Evolutionary conservation across 2,888 invertebrate species (phyloP), one percentile per base, ranked within the genome.

Genomic region (Teleiodes luculella): DNA sequence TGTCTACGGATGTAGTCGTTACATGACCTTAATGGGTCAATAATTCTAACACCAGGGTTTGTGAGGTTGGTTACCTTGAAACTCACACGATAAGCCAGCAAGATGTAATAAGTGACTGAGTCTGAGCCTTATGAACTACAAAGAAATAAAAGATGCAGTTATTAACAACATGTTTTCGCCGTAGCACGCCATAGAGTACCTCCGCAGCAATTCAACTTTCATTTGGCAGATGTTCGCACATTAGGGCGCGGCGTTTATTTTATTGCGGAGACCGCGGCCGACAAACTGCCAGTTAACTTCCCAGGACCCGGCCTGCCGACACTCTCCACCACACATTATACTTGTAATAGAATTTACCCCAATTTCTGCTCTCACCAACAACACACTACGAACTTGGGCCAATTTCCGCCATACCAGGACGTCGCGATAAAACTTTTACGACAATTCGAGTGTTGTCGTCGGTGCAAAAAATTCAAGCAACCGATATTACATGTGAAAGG

Each of bases 211-310:
- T 39, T 7, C 16, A 39, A 39, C 39, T 39, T 16, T 39, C 39
- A 18, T 53, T 46, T 46, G 28, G 36, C 45, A 53, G 39, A 31
- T 48, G 41, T 39, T 48, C 39, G 37, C 48, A 20, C 48, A 20
- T 33, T 53, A 46, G 13, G 28, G 20, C 16, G 39, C n/a, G 46
- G 47, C 30, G 36, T 48, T 54, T 54, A 54, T 48, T 54, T 54
- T 41, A 54, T 54, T 54, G 48, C 41, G 31, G 11, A 30, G 24
- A 24, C 24, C 24, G 24, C 24, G 24, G 39, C 13, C 31, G 45
- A 53, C 33, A 46, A 53, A 53, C 43, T 53, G 37, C 24, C 35
- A 13, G 53, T 53, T 53, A 43, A 46, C 46, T 53, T 24, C 35
- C 14, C 3, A 24, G 13, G 24, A 5, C 11, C 24, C 24, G 3